phyloP scores from a whole-genome alignment of 2,888 invertebrate genomes.

The Nebria salina region DNA sequence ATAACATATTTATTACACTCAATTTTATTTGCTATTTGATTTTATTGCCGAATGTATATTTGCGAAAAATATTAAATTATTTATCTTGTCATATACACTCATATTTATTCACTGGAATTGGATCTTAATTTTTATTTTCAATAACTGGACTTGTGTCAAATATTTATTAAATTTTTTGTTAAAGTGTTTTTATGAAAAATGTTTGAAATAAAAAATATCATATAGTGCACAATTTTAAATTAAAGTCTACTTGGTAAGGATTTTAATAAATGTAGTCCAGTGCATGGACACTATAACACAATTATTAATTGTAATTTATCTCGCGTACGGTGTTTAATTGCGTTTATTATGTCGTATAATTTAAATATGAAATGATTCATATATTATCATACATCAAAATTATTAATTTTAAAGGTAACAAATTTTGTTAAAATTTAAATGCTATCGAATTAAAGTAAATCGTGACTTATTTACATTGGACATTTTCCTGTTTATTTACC shows the following conservation, averaged over 20 bases:
- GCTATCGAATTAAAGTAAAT: background rate
- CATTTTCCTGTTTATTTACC: too few species aligned
- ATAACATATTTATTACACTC: too few species aligned
- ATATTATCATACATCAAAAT: background rate
- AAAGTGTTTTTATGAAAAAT: background rate
- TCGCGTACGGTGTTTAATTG: background rate
- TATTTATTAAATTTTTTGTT: too few species aligned
- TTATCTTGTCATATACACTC: too few species aligned
- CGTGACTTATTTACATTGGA: too few species aligned
- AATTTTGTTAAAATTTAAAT: constrained; percentile 1
- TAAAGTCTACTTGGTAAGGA: background rate
- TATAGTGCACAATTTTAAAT: background rate
- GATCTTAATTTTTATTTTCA: too few species aligned
- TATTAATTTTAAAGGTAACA: background rate
- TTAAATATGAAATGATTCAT: background rate
- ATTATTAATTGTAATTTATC: background rate
- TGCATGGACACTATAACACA: background rate
- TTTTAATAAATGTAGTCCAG: background rate
- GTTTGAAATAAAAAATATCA: too few species aligned
- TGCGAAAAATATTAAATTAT: too few species aligned
- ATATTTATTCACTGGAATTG: too few species aligned
- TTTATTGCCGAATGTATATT: too few species aligned
- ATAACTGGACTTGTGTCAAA: too few species aligned
- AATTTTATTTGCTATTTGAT: too few species aligned
- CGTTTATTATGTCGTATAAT: background rate